Evolutionary conservation across 2,797 vertebrate species (phyloP).

Genomic region (Acipenser oxyrinchus): DNA sequence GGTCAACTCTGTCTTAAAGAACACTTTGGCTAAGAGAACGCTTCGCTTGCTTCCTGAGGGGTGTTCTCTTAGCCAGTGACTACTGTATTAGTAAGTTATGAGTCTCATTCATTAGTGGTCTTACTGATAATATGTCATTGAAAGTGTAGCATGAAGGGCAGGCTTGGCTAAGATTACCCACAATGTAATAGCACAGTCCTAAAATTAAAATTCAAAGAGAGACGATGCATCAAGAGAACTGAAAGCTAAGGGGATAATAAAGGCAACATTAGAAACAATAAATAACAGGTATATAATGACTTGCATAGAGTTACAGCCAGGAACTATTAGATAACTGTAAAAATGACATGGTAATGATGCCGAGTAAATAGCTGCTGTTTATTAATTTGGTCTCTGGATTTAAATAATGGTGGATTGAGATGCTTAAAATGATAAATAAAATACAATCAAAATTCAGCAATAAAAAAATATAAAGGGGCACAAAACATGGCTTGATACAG

Average conservation of each 20-base stretch:
- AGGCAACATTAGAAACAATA: slow-evolving; percentile 71
- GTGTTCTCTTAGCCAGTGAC: too few relatives aligned
- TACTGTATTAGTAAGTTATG: slow-evolving; percentile 77
- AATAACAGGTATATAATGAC: slow-evolving; percentile 82
- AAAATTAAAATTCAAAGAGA: slow-evolving; percentile 89
- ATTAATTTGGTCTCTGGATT: slow-evolving; percentile 59
- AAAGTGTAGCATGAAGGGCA: slow-evolving; percentile 89
- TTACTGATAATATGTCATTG: slow-evolving; percentile 84
- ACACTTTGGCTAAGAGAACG: too few relatives aligned
- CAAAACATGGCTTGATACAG: slow-evolving; percentile 35
- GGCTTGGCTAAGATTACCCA: slow-evolving; percentile 81
- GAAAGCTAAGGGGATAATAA: slow-evolving; percentile 71
- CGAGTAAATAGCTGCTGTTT: slow-evolving; percentile 83
- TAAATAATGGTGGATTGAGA: slow-evolving; percentile 40
- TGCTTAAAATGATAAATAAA: slow-evolving; percentile 44
- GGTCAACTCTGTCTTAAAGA: too few relatives aligned
- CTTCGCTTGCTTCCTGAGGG: too few relatives aligned
- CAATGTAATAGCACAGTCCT: slow-evolving; percentile 72
- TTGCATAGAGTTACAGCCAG: slow-evolving; percentile 70
- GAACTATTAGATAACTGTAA: slow-evolving; percentile 68
- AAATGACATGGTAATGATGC: slow-evolving; percentile 80
- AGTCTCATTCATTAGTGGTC: slow-evolving; percentile 80
- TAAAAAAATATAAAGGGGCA: slow-evolving; percentile 43
- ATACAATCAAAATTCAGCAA: slow-evolving; percentile 35
- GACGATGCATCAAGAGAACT: slow-evolving; percentile 68